Conservation (phyloP, 2,797 vertebrate species). For the Eupleurogrammus muticus region DNA sequence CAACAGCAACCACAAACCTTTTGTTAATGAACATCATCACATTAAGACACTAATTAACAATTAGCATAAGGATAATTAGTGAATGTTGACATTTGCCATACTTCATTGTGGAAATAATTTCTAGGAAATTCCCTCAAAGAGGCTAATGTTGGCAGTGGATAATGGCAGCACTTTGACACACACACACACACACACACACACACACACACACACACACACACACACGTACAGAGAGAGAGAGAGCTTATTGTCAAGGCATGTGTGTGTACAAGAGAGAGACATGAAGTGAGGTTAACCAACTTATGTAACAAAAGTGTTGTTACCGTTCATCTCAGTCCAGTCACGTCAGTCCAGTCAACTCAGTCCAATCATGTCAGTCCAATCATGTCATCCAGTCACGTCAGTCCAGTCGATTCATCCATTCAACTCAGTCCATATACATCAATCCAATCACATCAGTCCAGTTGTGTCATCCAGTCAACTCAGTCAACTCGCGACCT, state of each 20-base stretch:
- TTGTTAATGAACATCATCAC: constrained; percentile 98
- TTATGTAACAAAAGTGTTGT: background rate
- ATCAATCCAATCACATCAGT: too few species aligned
- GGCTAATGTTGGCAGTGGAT: constrained; percentile 92
- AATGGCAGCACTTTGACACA: constrained; percentile 93
- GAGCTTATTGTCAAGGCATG: constrained; percentile 11
- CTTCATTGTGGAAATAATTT: constrained; percentile 98
- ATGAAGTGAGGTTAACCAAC: background rate
- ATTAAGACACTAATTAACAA: constrained; percentile 98
- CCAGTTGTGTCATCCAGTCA: too few species aligned
- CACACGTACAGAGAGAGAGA: constrained; percentile 2
- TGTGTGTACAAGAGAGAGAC: constrained; percentile 8
- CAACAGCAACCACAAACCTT: constrained; percentile 82
- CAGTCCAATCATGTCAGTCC: too few species aligned
- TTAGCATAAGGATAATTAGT: constrained; percentile 99
- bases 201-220: constrained; percentile 22
- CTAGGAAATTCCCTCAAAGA: constrained; percentile 92
- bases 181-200: constrained; percentile 62
- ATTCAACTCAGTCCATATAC: too few species aligned
- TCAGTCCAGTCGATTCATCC: too few species aligned
- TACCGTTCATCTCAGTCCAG: too few species aligned
- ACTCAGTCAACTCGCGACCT: too few species aligned
- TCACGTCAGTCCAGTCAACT: too few species aligned
- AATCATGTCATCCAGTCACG: too few species aligned
- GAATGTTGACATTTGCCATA: constrained; percentile 95